These are phyloP conservation scores for Drosophila tristis DNA, from an alignment of 1,140 invertebrate genomes.

Conservation along the genomic window DNA sequence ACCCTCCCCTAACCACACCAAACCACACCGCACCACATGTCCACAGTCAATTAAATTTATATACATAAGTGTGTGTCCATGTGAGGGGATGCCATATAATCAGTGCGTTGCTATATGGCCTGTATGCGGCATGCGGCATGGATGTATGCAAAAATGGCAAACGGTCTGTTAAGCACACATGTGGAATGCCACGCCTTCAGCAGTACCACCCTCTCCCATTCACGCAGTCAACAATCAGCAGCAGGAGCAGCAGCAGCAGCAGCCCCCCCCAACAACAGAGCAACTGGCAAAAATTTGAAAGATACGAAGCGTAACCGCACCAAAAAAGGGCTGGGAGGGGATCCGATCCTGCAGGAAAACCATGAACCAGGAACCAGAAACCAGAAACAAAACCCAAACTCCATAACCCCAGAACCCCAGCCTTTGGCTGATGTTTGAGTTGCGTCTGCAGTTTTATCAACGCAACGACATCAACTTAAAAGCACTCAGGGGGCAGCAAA, in stretches of 20 bases:
- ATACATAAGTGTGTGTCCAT: conserved; percentile 53
- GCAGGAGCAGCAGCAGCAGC: conserved; percentile 3
- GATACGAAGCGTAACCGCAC: conserved; percentile 72
- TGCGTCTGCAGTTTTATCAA: conserved; percentile 80
- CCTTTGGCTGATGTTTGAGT: conserved; percentile 67
- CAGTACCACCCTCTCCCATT: conserved; percentile 13
- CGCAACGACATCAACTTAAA: conserved; percentile 80
- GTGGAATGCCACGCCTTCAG: conserved; percentile 58
- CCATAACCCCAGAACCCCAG: conserved; percentile 30
- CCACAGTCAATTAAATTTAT: conserved; percentile 80
- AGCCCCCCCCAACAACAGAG: conserved; percentile 12
- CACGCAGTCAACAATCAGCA: conserved; percentile 70
- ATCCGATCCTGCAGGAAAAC: conserved; percentile 18
- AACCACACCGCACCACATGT: conserved; percentile 42
- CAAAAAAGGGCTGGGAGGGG: conserved; percentile 46
- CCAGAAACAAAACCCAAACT: conserved; percentile 7
- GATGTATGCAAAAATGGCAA: conserved; percentile 78
- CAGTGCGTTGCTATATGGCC: conserved; percentile 42
- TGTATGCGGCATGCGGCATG: conserved; percentile 40
- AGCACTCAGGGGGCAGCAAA: conserved; percentile 77
- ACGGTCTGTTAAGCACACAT: conserved; percentile 81
- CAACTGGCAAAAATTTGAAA: conserved; percentile 77
- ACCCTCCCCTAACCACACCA: conserved; percentile 13
- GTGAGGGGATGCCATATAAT: conserved; percentile 61
- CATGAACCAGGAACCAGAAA: conserved; percentile 20